These are phyloP conservation scores for Boulengeromyrus knoepffleri DNA, from an alignment of 2,113 vertebrate genomes.

Conservation along the genomic window DNA sequence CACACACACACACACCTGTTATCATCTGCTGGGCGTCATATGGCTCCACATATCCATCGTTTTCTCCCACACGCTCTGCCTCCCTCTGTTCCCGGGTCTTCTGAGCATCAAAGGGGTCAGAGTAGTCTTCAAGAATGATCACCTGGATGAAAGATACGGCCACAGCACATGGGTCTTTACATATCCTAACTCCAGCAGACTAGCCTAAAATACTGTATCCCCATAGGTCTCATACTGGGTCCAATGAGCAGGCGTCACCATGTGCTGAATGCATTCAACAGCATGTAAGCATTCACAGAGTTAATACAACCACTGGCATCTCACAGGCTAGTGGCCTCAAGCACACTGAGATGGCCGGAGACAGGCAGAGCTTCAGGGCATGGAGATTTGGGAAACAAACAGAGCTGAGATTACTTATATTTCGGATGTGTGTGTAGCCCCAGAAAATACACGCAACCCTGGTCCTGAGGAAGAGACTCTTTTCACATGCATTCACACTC, in stretches of 20 bases:
- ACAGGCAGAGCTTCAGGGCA: background rate
- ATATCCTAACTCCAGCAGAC: background rate
- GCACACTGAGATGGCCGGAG: background rate
- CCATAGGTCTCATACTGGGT: background rate
- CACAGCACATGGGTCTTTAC: background rate
- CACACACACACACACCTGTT: conserved; percentile 64
- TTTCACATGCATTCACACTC: background rate
- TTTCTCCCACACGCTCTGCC: conserved; percentile 78
- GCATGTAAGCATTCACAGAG: background rate
- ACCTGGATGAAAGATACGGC: conserved; percentile 54
- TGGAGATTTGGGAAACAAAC: background rate
- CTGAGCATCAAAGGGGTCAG: conserved; percentile 88
- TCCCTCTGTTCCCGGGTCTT: conserved; percentile 82
- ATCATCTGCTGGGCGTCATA: conserved; percentile 96
- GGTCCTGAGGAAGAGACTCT: background rate
- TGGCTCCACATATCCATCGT: conserved; percentile 93
- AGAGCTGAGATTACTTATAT: background rate
- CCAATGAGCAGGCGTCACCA: background rate
- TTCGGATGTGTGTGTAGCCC: background rate
- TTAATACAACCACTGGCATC: background rate
- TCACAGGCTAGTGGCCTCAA: background rate
- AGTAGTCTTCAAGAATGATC: conserved; percentile 90
- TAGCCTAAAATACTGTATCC: background rate
- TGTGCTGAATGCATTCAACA: background rate
- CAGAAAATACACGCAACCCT: background rate